Conservation (phyloP, 2,113 vertebrate genomes). For the Rhombomys opimus region DNA sequence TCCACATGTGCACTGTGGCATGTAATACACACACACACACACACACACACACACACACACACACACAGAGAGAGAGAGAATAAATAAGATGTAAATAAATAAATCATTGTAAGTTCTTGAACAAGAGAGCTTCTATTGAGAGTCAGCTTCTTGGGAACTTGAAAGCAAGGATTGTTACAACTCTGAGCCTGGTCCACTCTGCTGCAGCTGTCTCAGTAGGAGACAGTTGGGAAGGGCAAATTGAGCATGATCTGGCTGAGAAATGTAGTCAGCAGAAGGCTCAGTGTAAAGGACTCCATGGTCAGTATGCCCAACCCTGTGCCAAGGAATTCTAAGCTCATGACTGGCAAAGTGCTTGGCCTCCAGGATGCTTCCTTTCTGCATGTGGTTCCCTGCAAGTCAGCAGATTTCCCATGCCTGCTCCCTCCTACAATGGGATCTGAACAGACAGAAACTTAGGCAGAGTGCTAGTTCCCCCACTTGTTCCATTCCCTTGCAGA, state of each 20-base stretch:
- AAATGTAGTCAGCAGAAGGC: neutral
- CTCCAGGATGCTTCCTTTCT: neutral
- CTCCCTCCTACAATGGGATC: neutral
- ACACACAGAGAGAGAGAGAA: neutral
- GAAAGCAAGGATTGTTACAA: neutral
- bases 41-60: neutral
- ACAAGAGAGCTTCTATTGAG: neutral
- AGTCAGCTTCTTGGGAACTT: neutral
- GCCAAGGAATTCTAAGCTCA: neutral
- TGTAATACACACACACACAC: neutral
- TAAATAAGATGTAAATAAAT: neutral
- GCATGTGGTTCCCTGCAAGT: neutral
- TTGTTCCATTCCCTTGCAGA: neutral
- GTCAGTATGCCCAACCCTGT: neutral
- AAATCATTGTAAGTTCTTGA: neutral
- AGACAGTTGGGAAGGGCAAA: neutral
- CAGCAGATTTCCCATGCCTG: neutral
- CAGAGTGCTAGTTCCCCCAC: neutral
- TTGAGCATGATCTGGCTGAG: neutral
- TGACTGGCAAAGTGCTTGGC: neutral
- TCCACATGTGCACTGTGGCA: neutral
- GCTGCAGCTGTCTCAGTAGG: neutral
- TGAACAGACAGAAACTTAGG: neutral
- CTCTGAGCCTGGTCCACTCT: neutral
- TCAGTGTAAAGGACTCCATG: neutral